Evolutionary conservation across 2,888 invertebrate species (phyloP), one percentile per base, ranked within the genome.

Genomic region (Cheilosia vulpina): DNA sequence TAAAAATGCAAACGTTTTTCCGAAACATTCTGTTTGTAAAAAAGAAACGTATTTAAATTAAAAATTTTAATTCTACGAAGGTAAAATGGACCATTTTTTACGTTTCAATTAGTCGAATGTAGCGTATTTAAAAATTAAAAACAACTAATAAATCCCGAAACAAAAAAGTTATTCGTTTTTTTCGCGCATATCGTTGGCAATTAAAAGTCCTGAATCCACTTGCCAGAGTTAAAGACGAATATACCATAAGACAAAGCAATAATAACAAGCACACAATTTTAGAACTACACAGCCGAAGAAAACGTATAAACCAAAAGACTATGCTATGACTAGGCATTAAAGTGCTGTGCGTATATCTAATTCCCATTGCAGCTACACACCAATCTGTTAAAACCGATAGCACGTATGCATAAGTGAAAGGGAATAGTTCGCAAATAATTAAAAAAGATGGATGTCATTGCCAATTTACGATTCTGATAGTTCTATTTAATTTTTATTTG

Each of bases 401-500:
- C 31, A 45, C 31, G 21, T n/a, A n/a, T 41, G 17, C 21, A 9
- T 7, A 38, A 38, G 13, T 38, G 38, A 38, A 38, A 13, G 21
- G 52, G 41, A 53, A 53, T 15, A 27, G 11, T n/a, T 50, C n/a
- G 50, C 58, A 80, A 53, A 43, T 45, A 24, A 66, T 55, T 53
- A 47, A 43, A 11, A 43, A 31, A 21, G 52, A 43, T 50, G 17
- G 43, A 62, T 41, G 43, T 52, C 7, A n/a, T 69, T 69, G 62
- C 47, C 75, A 75, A 73, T 66, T 53, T 45, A 34, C 15, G 62
- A 17, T 43, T 43, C n/a, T 31, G 60, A 63, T 62, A n/a, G 24
- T 63, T 68, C 19, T 73, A 65, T 58, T 66, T 45, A 41, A 45
- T 21, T 68, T 41, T 38, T 63, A 4, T 69, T 73, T 63, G 75